phyloP scores from a whole-genome alignment of 2,797 vertebrate species.

The Rhinophrynus dorsalis region DNA sequence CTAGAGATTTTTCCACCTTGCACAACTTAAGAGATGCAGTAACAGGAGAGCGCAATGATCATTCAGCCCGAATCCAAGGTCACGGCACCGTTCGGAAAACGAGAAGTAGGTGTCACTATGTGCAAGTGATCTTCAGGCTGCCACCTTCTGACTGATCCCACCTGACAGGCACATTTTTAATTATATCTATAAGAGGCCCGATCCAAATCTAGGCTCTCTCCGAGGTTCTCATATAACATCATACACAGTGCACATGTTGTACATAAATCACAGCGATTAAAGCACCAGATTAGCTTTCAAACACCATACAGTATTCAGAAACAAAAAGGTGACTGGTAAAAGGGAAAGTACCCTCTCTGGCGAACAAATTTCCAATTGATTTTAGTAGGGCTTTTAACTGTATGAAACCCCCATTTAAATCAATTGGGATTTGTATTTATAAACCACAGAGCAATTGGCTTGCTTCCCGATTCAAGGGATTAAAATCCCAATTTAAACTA shows the following conservation, averaged over 20 bases:
- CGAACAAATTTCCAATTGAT: too few relatives aligned
- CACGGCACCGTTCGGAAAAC: neutral
- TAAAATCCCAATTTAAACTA: too few relatives aligned
- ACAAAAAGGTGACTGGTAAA: slow-evolving; percentile 2
- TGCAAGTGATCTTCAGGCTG: neutral
- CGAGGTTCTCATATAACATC: slow-evolving; percentile 17
- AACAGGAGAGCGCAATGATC: neutral
- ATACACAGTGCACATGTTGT: slow-evolving; percentile 23
- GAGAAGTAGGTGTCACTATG: neutral
- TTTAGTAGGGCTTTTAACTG: too few relatives aligned
- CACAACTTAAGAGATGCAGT: neutral
- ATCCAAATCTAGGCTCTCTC: neutral
- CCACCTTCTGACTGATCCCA: neutral
- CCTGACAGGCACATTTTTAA: neutral
- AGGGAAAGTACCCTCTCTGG: too few relatives aligned
- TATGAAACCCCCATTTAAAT: too few relatives aligned
- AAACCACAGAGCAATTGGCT: too few relatives aligned
- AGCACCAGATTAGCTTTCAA: neutral
- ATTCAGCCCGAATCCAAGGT: slow-evolving; percentile 2
- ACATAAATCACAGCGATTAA: slow-evolving; percentile 38
- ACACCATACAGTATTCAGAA: neutral
- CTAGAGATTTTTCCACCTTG: neutral
- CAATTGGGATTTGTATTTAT: too few relatives aligned
- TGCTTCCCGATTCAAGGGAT: too few relatives aligned
- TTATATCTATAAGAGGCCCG: slow-evolving; percentile 15